phyloP scores from a whole-genome alignment of 2,888 invertebrate genomes.

The Eupithecia centaureata region DNA sequence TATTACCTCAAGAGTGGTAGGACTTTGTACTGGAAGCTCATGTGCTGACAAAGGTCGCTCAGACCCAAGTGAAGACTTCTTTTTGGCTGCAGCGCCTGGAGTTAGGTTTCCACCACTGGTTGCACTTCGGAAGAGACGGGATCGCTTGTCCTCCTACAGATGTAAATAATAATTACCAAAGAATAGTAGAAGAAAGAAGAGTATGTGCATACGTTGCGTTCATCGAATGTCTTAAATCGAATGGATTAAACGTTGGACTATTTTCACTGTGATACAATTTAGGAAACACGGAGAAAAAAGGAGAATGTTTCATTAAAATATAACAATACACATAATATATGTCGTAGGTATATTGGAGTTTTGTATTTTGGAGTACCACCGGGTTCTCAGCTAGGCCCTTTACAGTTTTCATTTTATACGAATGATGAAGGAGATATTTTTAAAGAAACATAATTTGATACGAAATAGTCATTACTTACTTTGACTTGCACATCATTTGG shows the following conservation, averaged over 20 bases:
- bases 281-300: not conserved
- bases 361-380: constrained; percentile 14
- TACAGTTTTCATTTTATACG: constrained; percentile 11
- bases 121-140: constrained; percentile 87
- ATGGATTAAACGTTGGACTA: not conserved
- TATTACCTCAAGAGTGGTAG: constrained; percentile 70
- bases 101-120: constrained; percentile 81
- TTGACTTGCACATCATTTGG: constrained; percentile 77
- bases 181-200: too few species aligned
- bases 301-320: too few species aligned
- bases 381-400: constrained; percentile 5
- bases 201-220: not conserved
- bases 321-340: not conserved
- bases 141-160: constrained; percentile 80
- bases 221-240: too few species aligned
- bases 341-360: too few species aligned
- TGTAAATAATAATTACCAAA: not conserved
- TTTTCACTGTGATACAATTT: not conserved
- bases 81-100: constrained; percentile 66
- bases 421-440: not conserved
- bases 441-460: not conserved
- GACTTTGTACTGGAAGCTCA: constrained; percentile 77
- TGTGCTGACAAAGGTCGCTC: constrained; percentile 76
- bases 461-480: constrained; percentile 52
- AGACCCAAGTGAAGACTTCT: constrained; percentile 75